phyloP scores from a whole-genome alignment of 2,888 invertebrate genomes.

The Netelia melanura region DNA sequence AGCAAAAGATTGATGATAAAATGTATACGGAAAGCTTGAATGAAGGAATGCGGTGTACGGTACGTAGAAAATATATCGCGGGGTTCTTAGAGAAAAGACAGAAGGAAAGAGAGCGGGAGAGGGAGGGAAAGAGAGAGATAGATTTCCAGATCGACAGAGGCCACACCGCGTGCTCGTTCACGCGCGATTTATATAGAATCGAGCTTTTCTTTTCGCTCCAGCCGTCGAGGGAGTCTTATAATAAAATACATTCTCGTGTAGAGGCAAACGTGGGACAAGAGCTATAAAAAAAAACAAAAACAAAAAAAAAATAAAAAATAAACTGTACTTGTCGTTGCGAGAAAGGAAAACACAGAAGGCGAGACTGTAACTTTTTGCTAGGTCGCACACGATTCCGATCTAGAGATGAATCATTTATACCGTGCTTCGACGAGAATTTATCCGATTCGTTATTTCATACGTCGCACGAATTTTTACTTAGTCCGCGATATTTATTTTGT shows the following conservation, averaged over 20 bases:
- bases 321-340: constrained; percentile 4
- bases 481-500: not conserved
- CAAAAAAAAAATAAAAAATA: constrained; percentile 4
- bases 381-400: constrained; percentile 20
- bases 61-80: constrained; percentile 28
- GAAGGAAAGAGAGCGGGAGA: constrained; percentile 10
- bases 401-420: constrained; percentile 55
- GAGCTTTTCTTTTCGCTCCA: constrained; percentile 47
- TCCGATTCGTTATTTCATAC: not conserved
- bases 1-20: constrained; percentile 44
- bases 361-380: constrained; percentile 45
- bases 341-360: constrained; percentile 26
- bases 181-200: constrained; percentile 43
- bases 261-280: constrained; percentile 8
- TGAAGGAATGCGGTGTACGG: constrained; percentile 45
- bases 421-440: constrained; percentile 35
- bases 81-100: constrained; percentile 13
- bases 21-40: constrained; percentile 37
- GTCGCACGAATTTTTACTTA: no score
- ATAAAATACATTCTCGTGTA: constrained; percentile 41
- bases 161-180: constrained; percentile 15
- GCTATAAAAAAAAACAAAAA: constrained; percentile 20
- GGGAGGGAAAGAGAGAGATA: not conserved
- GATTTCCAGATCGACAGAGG: constrained; percentile 12
- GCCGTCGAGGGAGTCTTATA: constrained; percentile 17